Conservation (phyloP, 2,888 invertebrate genomes). For the Drosophila nr. medialis region DNA sequence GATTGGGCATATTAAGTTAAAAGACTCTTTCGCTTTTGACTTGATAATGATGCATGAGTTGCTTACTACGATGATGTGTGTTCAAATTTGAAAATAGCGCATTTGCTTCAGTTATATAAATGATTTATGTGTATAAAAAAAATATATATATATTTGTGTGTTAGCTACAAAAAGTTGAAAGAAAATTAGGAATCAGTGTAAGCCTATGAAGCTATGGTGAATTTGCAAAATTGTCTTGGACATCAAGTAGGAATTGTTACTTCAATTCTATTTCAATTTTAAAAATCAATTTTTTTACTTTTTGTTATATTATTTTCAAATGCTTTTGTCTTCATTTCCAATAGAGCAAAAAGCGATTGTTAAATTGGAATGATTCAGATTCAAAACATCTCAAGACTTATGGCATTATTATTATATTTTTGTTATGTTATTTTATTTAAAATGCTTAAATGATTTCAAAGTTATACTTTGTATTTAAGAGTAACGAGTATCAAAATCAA, state of each 20-base stretch:
- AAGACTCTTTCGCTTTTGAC: background rate
- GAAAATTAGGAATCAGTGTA: background rate
- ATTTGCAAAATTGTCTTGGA: constrained; percentile 2
- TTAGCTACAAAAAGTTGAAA: background rate
- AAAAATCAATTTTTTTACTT: background rate
- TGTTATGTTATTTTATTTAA: background rate
- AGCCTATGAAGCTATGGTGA: background rate
- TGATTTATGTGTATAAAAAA: background rate
- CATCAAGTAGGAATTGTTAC: background rate
- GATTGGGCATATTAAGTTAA: constrained; percentile 3
- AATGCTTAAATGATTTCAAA: background rate
- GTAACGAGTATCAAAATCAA: background rate
- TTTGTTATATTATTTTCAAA: background rate
- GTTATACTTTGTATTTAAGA: background rate
- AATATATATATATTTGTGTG: constrained; percentile 7
- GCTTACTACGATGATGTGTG: constrained; percentile 7
- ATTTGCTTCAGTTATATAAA: constrained; percentile 1
- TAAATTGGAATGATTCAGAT: background rate
- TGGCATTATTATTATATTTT: background rate
- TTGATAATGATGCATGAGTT: constrained; percentile 34
- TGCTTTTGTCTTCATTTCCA: background rate
- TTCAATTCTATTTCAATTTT: background rate
- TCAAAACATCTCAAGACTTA: background rate
- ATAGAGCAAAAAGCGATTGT: too few relatives aligned
- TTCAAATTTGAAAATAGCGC: background rate